These are phyloP conservation scores for Eulimnadia texana DNA, from an alignment of 1,140 invertebrate genomes.

Conservation along the genomic window DNA sequence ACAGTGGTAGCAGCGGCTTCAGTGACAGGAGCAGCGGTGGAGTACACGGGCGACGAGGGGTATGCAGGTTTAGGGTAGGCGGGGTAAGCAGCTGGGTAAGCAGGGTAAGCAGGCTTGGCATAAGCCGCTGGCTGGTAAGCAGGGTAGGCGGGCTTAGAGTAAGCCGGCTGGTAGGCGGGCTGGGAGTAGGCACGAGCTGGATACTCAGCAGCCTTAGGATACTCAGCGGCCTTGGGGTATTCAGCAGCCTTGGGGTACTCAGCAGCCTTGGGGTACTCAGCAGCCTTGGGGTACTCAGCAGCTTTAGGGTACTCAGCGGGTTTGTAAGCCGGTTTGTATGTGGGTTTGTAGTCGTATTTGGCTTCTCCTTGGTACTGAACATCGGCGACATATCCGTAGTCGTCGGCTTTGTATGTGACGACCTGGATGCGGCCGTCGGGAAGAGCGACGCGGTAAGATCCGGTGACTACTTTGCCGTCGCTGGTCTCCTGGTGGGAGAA, in stretches of 20 bases:
- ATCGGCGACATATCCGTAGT: slow-evolving; percentile 51
- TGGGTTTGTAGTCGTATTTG: slow-evolving; percentile 37
- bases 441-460: slow-evolving; percentile 55
- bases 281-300: not conserved
- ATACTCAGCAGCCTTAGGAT: no score
- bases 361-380: slow-evolving; percentile 57
- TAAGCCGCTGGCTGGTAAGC: no score
- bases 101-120: not conserved
- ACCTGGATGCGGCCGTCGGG: slow-evolving; percentile 45
- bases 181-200: not conserved
- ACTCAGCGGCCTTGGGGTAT: no score
- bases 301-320: not conserved
- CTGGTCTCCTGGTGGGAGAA: slow-evolving; percentile 53
- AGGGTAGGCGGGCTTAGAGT: not conserved
- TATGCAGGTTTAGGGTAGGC: not conserved
- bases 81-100: not conserved
- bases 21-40: not conserved
- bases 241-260: no score
- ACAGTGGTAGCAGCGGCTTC: no score
- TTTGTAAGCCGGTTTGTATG: not conserved
- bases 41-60: slow-evolving; percentile 1
- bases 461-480: slow-evolving; percentile 41
- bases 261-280: not conserved
- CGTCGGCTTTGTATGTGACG: slow-evolving; percentile 17
- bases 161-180: slow-evolving; percentile 1